Evolutionary conservation across 53 echinoderm and acorn worm genomes (phyloP).

Genomic region (Arbacia lixula): DNA sequence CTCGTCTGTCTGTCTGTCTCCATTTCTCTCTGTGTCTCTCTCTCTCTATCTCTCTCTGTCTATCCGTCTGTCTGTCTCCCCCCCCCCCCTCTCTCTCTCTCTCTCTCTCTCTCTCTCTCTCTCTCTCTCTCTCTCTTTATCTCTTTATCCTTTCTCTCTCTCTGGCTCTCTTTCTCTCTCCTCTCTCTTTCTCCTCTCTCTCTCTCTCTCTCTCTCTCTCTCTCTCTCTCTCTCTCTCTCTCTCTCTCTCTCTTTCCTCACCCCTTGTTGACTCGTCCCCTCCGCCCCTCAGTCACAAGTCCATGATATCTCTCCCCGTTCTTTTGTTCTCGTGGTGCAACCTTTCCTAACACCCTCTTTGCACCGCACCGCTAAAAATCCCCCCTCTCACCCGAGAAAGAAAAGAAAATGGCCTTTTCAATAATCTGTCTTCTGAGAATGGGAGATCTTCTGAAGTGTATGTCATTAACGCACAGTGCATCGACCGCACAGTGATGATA

Average conservation of each 20-base stretch:
- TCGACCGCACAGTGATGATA: too few species aligned
- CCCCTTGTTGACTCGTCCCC: neutral
- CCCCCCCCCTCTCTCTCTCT: neutral
- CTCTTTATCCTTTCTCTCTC: neutral
- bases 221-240: neutral
- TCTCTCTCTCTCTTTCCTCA: neutral
- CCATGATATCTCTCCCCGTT: neutral
- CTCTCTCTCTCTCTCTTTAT: neutral
- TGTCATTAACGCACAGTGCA: conserved; percentile 9
- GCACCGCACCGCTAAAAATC: conserved; percentile 18
- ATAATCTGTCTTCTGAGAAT: neutral
- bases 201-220: neutral
- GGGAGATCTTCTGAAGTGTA: conserved; percentile 2
- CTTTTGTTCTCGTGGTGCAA: neutral
- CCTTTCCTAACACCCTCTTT: conserved; percentile 21
- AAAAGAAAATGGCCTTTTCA: neutral
- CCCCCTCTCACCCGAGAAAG: too few species aligned
- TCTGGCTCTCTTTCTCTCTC: neutral
- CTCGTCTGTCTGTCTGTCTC: neutral
- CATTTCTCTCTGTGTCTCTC: neutral
- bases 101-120: neutral
- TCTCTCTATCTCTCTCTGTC: neutral
- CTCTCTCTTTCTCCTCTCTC: neutral
- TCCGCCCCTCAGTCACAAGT: neutral
- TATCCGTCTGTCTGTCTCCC: neutral